A percentile compares a stretch with the other conserved stretches of the same genome.
phyloP scores from a whole-genome alignment of 2,113 vertebrate species.

The Mustela lutreola region DNA sequence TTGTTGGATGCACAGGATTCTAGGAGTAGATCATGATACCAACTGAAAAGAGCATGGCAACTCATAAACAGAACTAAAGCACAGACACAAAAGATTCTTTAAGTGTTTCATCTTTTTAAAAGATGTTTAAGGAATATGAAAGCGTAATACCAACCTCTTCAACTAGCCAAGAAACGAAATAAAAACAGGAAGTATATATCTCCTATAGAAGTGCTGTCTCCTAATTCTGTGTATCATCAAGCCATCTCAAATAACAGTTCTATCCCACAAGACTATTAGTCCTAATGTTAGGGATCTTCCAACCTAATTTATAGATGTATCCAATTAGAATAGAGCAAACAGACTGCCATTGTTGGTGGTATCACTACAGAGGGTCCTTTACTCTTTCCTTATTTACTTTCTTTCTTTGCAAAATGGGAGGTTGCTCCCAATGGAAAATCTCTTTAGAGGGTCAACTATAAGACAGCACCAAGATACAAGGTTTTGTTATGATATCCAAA shows the following conservation, averaged over 20 bases:
- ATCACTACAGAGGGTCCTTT: neutral
- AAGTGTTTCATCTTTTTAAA: slow-evolving; percentile 28
- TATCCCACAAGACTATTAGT: neutral
- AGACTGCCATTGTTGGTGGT: neutral
- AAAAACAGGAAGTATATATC: neutral
- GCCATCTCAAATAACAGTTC: neutral
- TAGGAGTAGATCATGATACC: neutral
- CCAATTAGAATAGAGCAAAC: neutral
- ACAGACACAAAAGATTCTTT: neutral
- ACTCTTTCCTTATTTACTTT: neutral
- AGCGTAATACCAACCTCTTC: neutral
- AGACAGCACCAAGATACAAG: neutral
- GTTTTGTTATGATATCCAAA: slow-evolving; percentile 32
- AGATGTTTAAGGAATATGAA: slow-evolving; percentile 24
- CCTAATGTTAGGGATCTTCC: neutral
- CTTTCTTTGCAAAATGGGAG: neutral
- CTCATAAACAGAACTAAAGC: neutral
- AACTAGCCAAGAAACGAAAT: neutral
- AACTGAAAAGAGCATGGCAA: neutral
- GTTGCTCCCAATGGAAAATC: slow-evolving; percentile 1
- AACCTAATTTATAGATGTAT: neutral
- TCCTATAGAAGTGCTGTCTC: neutral
- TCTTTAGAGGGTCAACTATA: neutral
- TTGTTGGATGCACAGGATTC: neutral
- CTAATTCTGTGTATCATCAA: neutral